These are phyloP conservation scores for Mycteria americana DNA, from an alignment of 2,797 vertebrate species.

Conservation along the genomic window DNA sequence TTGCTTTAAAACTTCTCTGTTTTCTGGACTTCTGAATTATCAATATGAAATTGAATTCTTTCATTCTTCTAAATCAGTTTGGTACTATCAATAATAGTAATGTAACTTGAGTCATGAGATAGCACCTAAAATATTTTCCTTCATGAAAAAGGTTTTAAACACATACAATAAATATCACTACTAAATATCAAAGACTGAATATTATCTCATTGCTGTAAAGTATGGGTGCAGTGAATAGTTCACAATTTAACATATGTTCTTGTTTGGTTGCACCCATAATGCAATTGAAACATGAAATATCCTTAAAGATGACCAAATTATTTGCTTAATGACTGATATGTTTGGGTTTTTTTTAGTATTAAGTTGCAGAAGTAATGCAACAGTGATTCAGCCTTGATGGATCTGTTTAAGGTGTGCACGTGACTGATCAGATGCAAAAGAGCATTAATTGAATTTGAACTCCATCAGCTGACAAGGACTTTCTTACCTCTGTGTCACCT, in stretches of 20 bases:
- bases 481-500: slow-evolving; percentile 81
- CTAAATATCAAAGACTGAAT: not conserved
- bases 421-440: not conserved
- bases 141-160: not conserved
- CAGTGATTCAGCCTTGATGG: not conserved
- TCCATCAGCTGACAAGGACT: not conserved
- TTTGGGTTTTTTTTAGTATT: not conserved
- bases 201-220: not conserved
- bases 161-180: not conserved
- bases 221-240: not conserved
- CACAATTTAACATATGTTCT: not conserved
- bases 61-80: not conserved
- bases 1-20: not conserved
- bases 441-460: not conserved
- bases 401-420: not conserved
- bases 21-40: not conserved
- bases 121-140: not conserved
- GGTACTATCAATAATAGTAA: not conserved
- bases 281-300: not conserved
- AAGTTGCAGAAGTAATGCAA: not conserved
- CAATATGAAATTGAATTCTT: not conserved
- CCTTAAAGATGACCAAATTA: not conserved
- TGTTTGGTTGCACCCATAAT: not conserved
- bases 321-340: not conserved
- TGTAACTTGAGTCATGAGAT: not conserved